Evolutionary conservation across 2,113 vertebrate genomes (phyloP), one percentile per base, ranked within the genome.

Genomic region (Ammodytes marinus): DNA sequence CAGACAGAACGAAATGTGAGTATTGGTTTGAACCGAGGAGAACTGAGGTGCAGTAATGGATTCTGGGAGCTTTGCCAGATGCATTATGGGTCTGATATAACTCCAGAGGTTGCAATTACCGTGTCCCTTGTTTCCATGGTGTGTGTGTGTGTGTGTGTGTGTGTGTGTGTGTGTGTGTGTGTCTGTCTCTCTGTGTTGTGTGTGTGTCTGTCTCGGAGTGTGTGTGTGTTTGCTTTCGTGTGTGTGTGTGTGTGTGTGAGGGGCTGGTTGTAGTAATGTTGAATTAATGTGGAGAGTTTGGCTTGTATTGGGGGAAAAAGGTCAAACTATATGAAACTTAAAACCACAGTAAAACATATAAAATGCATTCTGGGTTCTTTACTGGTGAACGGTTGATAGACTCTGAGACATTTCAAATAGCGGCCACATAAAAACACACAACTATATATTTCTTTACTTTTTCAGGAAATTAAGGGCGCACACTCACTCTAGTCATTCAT

Each of bases 21-120:
- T 37, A 27, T 53, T 15, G 58, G 52, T 10, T 69, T 14, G n/a
- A 69, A 14, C 64, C 1, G 43, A 73, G 37, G 12, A 50, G 69
- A 74, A 27, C 27, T 39, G 60, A 54, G 43, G 58, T 78, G 46
- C 52, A 27, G 69, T 89, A 90, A 91, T 86, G 79, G 83, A 74
- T 90, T 94, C 91, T 94, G 92, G 93, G 93, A 93, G 78, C 46
- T 58, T 14, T 74, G 93, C 93, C 94, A 93, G 83, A 50, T 84
- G 84, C 85, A 79, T 91, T 92, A 84, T 86, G 86, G 83, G 79
- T 91, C 83, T 88, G 87, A 91, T 88, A 80, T 86, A 91, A 86
- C 89, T 89, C 77, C 84, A 80, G 85, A 90, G 79, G 66, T 86
- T 91, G 86, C 77, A 82, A 87, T 92, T 88, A 90, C 61, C 45